These are phyloP conservation scores for Alligator sinensis DNA, from an alignment of 2,113 vertebrate genomes.

Conservation along the genomic window DNA sequence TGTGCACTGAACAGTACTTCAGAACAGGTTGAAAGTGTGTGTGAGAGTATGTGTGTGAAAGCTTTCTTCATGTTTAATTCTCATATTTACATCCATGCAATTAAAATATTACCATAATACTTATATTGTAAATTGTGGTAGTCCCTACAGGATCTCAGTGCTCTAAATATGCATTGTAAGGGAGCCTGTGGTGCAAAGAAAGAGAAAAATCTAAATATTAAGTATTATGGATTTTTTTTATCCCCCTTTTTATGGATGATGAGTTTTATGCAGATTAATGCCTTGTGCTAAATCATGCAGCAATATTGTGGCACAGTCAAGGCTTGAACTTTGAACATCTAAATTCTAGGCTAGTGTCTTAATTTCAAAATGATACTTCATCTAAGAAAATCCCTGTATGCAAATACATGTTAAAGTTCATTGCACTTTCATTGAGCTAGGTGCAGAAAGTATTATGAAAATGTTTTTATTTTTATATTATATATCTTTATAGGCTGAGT, in stretches of 20 bases:
- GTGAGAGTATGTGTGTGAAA: not conserved
- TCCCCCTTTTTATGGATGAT: not conserved
- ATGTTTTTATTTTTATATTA: not conserved
- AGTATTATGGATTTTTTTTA: not conserved
- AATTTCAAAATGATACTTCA: not conserved
- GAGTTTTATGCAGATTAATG: not conserved
- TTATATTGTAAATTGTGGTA: not conserved
- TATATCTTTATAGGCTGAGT: not conserved
- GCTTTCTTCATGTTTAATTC: not conserved
- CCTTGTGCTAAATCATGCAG: not conserved
- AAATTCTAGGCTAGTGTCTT: fast-evolving
- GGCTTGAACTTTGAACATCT: not conserved
- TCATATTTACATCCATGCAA: not conserved
- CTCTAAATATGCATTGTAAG: not conserved
- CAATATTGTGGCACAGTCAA: not conserved
- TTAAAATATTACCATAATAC: not conserved
- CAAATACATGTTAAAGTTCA: not conserved
- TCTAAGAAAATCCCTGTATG: not conserved
- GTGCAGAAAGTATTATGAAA: not conserved
- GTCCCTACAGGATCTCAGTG: fast-evolving
- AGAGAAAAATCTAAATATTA: not conserved
- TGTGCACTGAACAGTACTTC: not conserved
- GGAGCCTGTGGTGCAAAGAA: not conserved
- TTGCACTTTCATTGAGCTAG: not conserved
- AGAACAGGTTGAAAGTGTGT: not conserved